Conservation (phyloP, 37 sponge, comb jelly and placozoan species). For the Chondrosia reniformis region DNA sequence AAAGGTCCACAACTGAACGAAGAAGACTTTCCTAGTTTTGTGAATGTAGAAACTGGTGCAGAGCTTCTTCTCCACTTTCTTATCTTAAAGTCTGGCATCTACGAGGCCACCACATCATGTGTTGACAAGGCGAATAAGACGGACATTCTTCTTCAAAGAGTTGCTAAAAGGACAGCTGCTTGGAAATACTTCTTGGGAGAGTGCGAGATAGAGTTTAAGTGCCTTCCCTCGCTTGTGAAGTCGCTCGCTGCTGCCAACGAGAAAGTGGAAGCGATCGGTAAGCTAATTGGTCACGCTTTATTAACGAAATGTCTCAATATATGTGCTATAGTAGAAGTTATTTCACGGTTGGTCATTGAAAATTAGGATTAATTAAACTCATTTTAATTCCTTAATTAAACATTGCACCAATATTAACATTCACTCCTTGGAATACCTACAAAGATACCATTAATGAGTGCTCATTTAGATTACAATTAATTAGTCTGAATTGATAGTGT, state of each 20-base stretch:
- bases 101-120: constrained; percentile 1
- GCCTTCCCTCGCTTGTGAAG: constrained; percentile 34
- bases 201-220: constrained; percentile 22
- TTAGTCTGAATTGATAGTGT: no score
- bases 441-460: no score
- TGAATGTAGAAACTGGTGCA: constrained; percentile 54
- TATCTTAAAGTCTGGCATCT: constrained; percentile 37
- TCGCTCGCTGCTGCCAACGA: constrained; percentile 19
- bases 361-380: no score
- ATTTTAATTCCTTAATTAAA: no score
- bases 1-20: background rate
- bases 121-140: constrained; percentile 12
- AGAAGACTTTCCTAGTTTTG: background rate
- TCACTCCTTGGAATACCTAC: no score
- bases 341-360: no score
- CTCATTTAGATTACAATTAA: no score
- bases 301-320: no score
- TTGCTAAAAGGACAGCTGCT: constrained; percentile 1
- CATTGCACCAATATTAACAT: no score
- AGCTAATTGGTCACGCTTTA: no score
- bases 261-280: constrained; percentile 39
- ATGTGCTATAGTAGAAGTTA: no score
- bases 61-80: constrained; percentile 52
- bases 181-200: constrained; percentile 37
- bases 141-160: constrained; percentile 12